These are phyloP conservation scores for Lepidocyrtinus sp. DNA, from an alignment of 2,888 invertebrate genomes.

Conservation along the genomic window DNA sequence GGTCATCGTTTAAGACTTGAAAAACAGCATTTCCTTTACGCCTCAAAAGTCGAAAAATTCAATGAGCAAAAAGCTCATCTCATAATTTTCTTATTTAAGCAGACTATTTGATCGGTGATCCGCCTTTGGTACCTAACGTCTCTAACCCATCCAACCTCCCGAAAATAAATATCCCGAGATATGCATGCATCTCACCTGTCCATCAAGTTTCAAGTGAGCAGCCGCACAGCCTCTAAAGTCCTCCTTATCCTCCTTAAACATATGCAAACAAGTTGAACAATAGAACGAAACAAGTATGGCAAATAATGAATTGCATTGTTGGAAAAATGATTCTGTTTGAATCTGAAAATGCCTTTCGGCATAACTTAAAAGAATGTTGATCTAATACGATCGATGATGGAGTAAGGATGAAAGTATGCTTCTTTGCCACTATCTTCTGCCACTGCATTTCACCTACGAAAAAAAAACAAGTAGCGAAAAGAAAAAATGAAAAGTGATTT, in stretches of 20 bases:
- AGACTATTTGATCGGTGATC: too few species aligned
- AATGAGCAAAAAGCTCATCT: too few species aligned
- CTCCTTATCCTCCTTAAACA: neutral
- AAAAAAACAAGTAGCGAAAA: too few species aligned
- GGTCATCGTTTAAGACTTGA: too few species aligned
- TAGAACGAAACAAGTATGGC: neutral
- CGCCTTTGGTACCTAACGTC: too few species aligned
- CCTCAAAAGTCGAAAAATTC: too few species aligned
- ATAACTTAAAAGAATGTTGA: neutral
- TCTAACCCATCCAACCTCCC: neutral
- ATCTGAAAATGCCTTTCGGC: neutral
- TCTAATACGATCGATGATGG: too few species aligned
- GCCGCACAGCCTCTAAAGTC: neutral
- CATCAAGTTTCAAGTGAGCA: neutral
- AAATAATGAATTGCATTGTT: neutral
- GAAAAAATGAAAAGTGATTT: neutral
- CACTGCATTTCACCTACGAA: neutral
- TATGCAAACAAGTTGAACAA: too few species aligned
- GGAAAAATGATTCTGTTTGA: neutral
- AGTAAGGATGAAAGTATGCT: neutral
- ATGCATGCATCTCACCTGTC: neutral
- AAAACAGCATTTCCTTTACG: neutral
- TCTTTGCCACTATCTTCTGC: neutral
- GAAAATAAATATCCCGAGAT: neutral
- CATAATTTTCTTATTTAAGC: too few species aligned